These are phyloP conservation scores for Palythoa caribaeorum DNA, from an alignment of 92 coral and sea anemone genomes.

Conservation along the genomic window DNA sequence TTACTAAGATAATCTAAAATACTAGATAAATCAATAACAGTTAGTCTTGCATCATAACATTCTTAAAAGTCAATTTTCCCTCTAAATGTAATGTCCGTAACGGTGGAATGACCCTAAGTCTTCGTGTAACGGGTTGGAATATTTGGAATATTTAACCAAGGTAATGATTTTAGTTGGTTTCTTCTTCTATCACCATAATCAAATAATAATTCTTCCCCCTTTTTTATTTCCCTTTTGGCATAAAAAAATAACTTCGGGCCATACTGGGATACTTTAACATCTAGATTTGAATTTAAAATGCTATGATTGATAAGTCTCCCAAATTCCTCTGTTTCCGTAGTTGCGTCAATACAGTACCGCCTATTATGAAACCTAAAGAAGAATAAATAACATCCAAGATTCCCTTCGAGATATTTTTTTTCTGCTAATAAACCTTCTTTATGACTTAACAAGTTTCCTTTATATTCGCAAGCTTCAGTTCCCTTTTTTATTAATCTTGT, in stretches of 20 bases:
- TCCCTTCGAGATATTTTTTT: not conserved
- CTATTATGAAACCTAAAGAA: not conserved
- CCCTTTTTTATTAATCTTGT: not conserved
- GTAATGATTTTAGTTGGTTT: too few species aligned
- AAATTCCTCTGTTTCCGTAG: not conserved
- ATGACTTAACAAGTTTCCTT: not conserved
- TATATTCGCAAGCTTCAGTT: not conserved
- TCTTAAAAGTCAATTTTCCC: not conserved
- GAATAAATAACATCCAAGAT: not conserved
- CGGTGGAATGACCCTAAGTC: not conserved
- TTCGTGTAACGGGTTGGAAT: too few species aligned
- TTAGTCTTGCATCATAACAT: not conserved
- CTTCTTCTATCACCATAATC: too few species aligned
- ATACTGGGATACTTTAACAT: not conserved
- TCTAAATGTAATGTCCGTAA: conserved; percentile 1
- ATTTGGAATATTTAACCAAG: too few species aligned
- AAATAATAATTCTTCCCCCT: too few species aligned
- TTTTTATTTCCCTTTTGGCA: not conserved
- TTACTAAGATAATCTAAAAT: not conserved
- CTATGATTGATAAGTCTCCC: not conserved
- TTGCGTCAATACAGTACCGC: not conserved
- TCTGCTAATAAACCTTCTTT: not conserved
- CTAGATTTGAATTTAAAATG: too few species aligned
- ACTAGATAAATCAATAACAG: not conserved
- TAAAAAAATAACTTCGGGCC: not conserved